phyloP scores from a whole-genome alignment of 2,113 vertebrate genomes.

The Alosa alosa region DNA sequence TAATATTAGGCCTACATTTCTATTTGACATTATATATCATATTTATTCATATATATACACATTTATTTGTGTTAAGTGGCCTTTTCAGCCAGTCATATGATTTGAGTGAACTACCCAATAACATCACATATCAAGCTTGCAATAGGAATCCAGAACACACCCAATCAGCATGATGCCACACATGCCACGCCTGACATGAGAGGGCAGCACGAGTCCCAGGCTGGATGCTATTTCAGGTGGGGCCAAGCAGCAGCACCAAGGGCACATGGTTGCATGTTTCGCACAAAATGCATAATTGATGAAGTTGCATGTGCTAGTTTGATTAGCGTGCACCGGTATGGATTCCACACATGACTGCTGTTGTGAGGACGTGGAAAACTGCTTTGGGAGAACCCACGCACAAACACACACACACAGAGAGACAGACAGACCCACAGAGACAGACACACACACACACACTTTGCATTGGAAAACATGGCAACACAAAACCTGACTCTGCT shows the following conservation, averaged over 20 bases:
- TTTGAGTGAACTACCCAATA: neutral
- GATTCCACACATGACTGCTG: conserved; percentile 1
- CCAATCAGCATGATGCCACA: no score
- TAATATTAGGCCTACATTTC: no score
- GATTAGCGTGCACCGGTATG: neutral
- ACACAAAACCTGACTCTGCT: neutral
- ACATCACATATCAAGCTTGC: neutral
- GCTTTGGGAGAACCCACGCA: neutral
- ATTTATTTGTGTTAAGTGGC: no score
- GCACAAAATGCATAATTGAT: neutral
- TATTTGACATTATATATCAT: no score
- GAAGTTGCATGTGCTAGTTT: neutral
- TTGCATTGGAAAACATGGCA: neutral
- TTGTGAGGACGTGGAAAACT: neutral
- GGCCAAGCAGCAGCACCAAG: neutral
- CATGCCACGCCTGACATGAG: no score
- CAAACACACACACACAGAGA: neutral
- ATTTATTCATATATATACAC: no score
- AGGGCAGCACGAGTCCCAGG: neutral
- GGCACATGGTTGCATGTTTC: neutral
- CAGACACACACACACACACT: neutral
- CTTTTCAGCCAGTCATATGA: no score
- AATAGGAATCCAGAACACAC: no score
- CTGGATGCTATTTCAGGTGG: neutral
- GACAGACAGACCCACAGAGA: no score